A percentile compares a stretch with the other conserved stretches of the same genome.
phyloP scores from a whole-genome alignment of 2,797 vertebrate genomes.

The Acomys russatus region DNA sequence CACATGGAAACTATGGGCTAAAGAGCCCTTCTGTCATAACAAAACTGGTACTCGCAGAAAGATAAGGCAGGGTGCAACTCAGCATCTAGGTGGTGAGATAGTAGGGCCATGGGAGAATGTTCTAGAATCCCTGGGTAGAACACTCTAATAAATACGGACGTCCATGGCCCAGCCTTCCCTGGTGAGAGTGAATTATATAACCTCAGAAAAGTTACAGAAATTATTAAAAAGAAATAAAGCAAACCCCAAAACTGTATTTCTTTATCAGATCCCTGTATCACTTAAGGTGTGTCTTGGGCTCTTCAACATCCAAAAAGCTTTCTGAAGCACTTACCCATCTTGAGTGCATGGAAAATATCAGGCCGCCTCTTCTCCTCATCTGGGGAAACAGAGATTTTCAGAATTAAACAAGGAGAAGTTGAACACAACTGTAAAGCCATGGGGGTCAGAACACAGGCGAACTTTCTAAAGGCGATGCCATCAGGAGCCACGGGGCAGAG shows the following conservation, averaged over 20 bases:
- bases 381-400: constrained; percentile 84
- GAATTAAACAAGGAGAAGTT: constrained; percentile 52
- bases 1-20: neutral
- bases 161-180: neutral
- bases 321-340: constrained; percentile 92
- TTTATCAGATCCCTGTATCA: neutral
- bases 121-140: neutral
- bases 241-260: neutral
- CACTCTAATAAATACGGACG: neutral
- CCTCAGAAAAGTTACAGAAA: neutral
- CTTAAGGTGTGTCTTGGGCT: neutral
- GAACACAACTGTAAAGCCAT: constrained; percentile 19
- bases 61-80: neutral
- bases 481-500: neutral
- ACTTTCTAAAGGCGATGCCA: constrained; percentile 9
- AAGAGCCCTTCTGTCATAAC: neutral
- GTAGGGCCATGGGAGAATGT: neutral
- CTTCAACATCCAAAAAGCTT: neutral
- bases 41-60: neutral
- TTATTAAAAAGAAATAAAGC: neutral
- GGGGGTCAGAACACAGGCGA: neutral
- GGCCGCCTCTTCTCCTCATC: constrained; percentile 95
- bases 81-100: neutral
- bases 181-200: neutral
- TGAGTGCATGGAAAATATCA: constrained; percentile 97